phyloP scores from a whole-genome alignment of 1,140 invertebrate species.

The Yoshiicerus persimilis region DNA sequence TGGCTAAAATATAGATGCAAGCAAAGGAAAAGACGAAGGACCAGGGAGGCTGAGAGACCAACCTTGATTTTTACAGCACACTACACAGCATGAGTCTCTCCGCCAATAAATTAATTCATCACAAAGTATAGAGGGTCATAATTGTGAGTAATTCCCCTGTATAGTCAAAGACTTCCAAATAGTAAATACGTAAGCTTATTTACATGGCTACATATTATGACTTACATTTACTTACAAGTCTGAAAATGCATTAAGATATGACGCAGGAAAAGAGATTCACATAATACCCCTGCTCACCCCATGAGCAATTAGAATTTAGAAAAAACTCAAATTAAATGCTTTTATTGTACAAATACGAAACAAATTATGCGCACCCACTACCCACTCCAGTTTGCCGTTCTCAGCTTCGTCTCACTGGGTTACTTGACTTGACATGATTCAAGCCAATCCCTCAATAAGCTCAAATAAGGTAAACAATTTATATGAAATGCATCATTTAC shows the following conservation, averaged over 20 bases:
- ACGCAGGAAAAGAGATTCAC: background rate
- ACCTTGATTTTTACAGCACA: constrained; percentile 20
- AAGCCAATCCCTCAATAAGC: constrained; percentile 1
- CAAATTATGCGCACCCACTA: constrained; percentile 12
- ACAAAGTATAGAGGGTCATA: background rate
- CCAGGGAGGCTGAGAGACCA: background rate
- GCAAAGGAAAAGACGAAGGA: background rate
- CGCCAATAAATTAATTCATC: constrained; percentile 21
- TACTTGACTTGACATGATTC: background rate
- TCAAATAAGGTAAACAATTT: constrained; percentile 30
- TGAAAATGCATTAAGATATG: background rate
- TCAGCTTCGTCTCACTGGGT: background rate
- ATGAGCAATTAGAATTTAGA: background rate
- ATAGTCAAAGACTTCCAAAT: background rate
- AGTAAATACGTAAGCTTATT: background rate
- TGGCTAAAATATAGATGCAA: background rate
- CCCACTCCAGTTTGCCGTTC: background rate
- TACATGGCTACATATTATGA: background rate
- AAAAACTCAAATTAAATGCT: constrained; percentile 2
- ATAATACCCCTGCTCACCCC: background rate
- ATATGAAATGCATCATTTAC: constrained; percentile 28
- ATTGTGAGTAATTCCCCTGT: background rate
- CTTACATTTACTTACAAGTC: background rate
- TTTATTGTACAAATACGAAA: constrained; percentile 21
- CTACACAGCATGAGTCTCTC: background rate